Evolutionary conservation across 2,797 vertebrate species (phyloP), one percentile per base, ranked within the genome.

Genomic region (Novumbra hubbsi): DNA sequence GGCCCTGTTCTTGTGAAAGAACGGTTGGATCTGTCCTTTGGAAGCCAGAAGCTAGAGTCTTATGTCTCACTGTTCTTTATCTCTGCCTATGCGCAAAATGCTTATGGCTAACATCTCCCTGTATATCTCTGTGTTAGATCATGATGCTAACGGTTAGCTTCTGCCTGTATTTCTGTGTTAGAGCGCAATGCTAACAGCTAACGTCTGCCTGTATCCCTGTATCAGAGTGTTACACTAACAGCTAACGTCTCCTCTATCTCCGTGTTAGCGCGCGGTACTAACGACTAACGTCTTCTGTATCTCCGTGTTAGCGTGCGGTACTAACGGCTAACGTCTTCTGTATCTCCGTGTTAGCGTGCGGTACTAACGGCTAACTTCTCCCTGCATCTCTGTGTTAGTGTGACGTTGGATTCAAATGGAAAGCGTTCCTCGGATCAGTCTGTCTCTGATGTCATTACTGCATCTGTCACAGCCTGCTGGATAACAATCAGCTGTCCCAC

Each of bases 381-480:
- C 12, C 28, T 30, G 62, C 30, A 14, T 64, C 62, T 64, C 15
- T 28, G 4, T 64, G 15, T 14, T 9, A 32, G 5, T 17, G 32
- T 19, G 30, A 1, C 1, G 28, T 16, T n/a, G 65, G n/a, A 15
- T 14, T 19, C 66, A 3, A 38, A 41, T 4, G 17, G 32, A 68
- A 38, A 21, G 64, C 38, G 45, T 68, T 60, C 68, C 28, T 73
- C 73, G 76, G 72, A 84, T 74, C 50, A 68, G 72, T 12, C 52
- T 55, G 48, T 57, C 55, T 49, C 55, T 73, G 78, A 78, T 57
- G 75, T 78, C 80, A 78, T 72, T 71, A 27, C 30, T 75, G 64
- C 81, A 73, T 75, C 81, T 80, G 72, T 80, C 45, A 66, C 34
- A 66, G 60, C 72, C 72, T 16, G 9, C 15, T 68, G 66, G 32